Percentiles rank a stretch among this genome's conserved stretches.
Conservation (phyloP, 2,797 vertebrate species). For the Hypotaenidia philippensis region DNA sequence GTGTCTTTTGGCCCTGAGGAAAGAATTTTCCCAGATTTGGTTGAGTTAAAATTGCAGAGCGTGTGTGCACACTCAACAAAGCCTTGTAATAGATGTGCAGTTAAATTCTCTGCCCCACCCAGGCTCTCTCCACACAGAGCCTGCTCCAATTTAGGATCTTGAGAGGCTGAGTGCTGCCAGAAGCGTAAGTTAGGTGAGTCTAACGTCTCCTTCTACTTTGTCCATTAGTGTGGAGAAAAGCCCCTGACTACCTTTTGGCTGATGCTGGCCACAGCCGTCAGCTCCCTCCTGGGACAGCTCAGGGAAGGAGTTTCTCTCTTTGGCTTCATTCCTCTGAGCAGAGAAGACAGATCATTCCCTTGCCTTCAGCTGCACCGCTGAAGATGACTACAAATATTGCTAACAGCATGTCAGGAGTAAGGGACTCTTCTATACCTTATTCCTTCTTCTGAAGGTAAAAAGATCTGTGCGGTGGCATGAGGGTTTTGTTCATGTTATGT, state of each 20-base stretch:
- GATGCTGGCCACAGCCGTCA: background rate
- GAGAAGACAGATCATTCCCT: background rate
- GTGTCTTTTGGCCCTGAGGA: background rate
- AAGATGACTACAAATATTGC: too few species aligned
- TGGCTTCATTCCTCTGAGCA: background rate
- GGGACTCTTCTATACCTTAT: background rate
- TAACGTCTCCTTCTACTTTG: background rate
- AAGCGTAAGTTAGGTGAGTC: background rate
- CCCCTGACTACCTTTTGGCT: background rate
- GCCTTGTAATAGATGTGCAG: background rate
- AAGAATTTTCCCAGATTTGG: background rate
- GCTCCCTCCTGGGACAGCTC: background rate
- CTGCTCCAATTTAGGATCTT: background rate
- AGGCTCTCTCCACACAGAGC: rapidly evolving
- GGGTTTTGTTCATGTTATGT: background rate
- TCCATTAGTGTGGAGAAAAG: background rate
- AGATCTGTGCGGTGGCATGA: background rate
- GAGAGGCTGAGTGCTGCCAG: background rate
- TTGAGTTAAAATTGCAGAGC: background rate
- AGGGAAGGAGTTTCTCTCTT: background rate
- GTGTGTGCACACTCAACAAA: background rate
- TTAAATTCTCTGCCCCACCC: background rate
- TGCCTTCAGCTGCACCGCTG: background rate
- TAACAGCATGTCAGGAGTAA: background rate
- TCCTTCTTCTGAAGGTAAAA: background rate